Base-by-base conservation (phyloP, 2,113 vertebrate genomes). In the Tor tambroides region DNA sequence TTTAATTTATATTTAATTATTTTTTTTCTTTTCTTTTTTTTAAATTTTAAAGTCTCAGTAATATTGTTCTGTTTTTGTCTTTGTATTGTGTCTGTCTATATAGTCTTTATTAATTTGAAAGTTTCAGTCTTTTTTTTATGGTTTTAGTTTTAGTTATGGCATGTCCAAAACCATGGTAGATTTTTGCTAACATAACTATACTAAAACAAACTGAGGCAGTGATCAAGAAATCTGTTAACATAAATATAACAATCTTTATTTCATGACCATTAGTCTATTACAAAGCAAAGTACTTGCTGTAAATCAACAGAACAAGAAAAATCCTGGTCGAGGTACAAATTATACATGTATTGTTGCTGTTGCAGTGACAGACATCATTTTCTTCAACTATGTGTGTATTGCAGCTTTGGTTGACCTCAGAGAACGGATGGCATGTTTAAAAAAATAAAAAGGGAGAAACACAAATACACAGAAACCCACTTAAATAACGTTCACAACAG, bases 191-290 rank as follows among this genome's bases (percentile, higher is more conserved):
- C 32, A 35, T 9, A 35, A 35, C 5, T 17, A 67, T 35, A 21
- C 1, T 49, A 46, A 43, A 75, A 15, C 74, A 59, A 56, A 89
- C 12, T 4, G 26, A 67, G 6, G 10, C 49, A 6, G 49, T 63
- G 63, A 51, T 79, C 17, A 38, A 76, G 7, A 63, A 74, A 28
- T 87, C 32, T 69, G 63, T 84, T 89, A 83, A 85, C 75, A 85
- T 89, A 88, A 90, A 89, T 89, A 88, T 87, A 91, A 84, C 88
- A 86, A 86, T 88, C 83, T 91, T 91, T 91, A 90, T 91, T 89
- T 87, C 61, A 80, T 56, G 77, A 85, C 56, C 61, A 69, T 69
- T 80, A 85, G 71, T 88, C 76, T 85, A 83, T 87, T 90, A 71
- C n/a, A 91, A 82, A 81, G 75, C 8, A 80, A 59, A n/a, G 14